These are phyloP conservation scores for Armadillidium nasatum DNA, from an alignment of 1,140 invertebrate species.

Conservation along the genomic window DNA sequence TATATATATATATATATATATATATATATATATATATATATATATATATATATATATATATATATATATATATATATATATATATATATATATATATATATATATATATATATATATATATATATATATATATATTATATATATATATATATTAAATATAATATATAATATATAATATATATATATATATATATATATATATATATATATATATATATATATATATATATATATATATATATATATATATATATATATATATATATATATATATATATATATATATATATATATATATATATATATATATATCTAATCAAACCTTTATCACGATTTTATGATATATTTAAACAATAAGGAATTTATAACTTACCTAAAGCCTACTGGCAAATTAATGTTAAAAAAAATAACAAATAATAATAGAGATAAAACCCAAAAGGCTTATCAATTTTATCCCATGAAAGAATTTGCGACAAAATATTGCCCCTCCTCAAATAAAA, in stretches of 20 bases:
- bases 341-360: no score
- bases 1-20: neutral
- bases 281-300: slow-evolving; percentile 15
- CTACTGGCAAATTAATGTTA: no score
- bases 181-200: neutral
- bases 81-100: slow-evolving; percentile 15
- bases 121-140: neutral
- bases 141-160: neutral
- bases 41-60: neutral
- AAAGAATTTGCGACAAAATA: no score
- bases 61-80: neutral
- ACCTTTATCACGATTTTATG: no score
- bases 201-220: neutral
- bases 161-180: neutral
- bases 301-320: neutral
- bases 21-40: neutral
- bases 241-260: neutral
- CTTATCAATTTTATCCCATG: no score
- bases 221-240: neutral
- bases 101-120: slow-evolving; percentile 10
- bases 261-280: neutral
- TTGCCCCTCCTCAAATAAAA: no score
- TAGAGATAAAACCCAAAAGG: no score
- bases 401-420: no score
- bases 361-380: no score